A percentile compares a stretch with the other conserved stretches of the same genome.
Evolutionary conservation across 1,140 invertebrate genomes (phyloP).

Genomic region (Macrotrachela quadricornifera): DNA sequence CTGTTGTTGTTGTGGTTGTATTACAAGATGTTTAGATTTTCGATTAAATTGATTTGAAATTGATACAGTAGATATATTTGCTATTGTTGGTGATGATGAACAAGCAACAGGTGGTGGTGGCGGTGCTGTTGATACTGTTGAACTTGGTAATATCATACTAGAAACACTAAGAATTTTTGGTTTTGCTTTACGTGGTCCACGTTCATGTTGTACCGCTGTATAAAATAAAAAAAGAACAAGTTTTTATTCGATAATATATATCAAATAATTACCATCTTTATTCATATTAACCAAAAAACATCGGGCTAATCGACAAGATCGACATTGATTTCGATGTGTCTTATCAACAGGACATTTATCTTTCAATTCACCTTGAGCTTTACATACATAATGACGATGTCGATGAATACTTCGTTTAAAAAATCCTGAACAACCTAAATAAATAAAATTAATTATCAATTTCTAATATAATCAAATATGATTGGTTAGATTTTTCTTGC

Average conservation of each 20-base stretch:
- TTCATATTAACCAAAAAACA: slow-evolving; percentile 94
- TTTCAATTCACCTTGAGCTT: slow-evolving; percentile 49
- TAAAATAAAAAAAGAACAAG: not conserved
- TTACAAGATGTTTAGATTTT: too few species aligned
- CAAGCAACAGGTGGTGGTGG: too few species aligned
- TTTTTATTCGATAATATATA: slow-evolving; percentile 4
- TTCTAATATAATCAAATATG: not conserved
- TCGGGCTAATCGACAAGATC: slow-evolving; percentile 79
- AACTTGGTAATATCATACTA: too few species aligned
- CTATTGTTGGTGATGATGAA: too few species aligned
- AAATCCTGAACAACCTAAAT: slow-evolving; percentile 72
- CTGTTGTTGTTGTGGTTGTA: too few species aligned
- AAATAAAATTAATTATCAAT: not conserved
- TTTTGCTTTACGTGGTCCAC: slow-evolving; percentile 36
- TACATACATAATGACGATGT: slow-evolving; percentile 81
- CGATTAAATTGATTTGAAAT: too few species aligned
- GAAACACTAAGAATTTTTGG: not conserved
- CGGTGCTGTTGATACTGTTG: too few species aligned
- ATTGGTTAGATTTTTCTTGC: not conserved
- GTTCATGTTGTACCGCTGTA: slow-evolving; percentile 39
- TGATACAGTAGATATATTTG: too few species aligned
- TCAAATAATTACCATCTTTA: slow-evolving; percentile 61
- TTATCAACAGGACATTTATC: slow-evolving; percentile 72
- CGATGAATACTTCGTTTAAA: slow-evolving; percentile 88
- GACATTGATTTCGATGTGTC: slow-evolving; percentile 85